Evolutionary conservation across 2,113 vertebrate genomes (phyloP), one percentile per base, ranked within the genome.

Genomic region (Arothron firmamentum): DNA sequence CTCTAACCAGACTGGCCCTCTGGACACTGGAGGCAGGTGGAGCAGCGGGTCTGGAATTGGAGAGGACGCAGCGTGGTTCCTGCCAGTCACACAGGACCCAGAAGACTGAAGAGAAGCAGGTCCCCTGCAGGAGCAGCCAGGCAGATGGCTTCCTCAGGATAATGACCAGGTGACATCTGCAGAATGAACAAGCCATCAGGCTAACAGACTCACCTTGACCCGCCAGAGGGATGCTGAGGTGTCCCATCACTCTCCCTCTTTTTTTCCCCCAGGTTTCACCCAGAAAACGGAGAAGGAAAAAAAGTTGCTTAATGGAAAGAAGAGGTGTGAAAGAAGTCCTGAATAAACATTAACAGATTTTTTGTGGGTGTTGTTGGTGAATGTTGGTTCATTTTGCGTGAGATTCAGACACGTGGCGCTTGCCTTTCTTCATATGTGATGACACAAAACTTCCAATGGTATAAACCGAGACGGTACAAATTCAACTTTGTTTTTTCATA

Each of bases 141-240:
- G 81, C 80, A 93, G 87, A 84, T 88, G 88, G 87, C 69, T 70
- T 73, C 53, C 70, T 51, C 81, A 61, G 77, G 65, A 80, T 79
- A 63, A 75, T 88, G 81, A 86, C 85, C 86, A 84, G 77, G 84
- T 50, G 88, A 83, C 86, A 88, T 88, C 87, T 90, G 86, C 80
- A 75, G 62, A 79, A 75, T 86, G 73, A 85, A 89, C 82, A 77
- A 84, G 64, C 63, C 47, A n/a, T 79, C 88, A 85, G 62, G 80
- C 75, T 75, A 63, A 86, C 80, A 79, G 75, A 74, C 74, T 81
- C 86, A 83, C 82, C 78, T 76, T 68, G 70, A 75, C 75, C 64
- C 70, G 89, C 56, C 67, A 48, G 78, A 46, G 78, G 84, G 77
- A 75, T 62, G 75, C 66, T 47, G 34, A 55, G 25, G 64, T 74